Evolutionary conservation across 2,113 vertebrate species (phyloP), one percentile per base, ranked within the genome.

Genomic region (Notarius lentiginosus): DNA sequence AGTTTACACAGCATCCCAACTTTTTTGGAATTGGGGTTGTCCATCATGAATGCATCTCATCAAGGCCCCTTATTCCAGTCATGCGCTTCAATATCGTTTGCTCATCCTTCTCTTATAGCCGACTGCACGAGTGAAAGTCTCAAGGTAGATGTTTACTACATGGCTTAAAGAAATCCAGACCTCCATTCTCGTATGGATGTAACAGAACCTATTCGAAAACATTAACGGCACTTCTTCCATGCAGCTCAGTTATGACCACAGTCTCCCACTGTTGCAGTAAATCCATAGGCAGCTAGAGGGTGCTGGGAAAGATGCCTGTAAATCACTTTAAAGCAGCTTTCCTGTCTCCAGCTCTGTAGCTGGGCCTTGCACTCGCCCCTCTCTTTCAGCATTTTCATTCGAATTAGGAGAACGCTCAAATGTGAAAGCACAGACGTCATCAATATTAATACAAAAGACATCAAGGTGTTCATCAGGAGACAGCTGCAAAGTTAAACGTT

Each of bases 271-370:
- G 77, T 87, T 55, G 66, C 87, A 87, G 61, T 90, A 90, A 90
- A 90, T 88, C 89, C 87, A 68, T 83, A 79, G 51, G 27, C 49
- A 85, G 79, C 70, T n/a, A 5, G 72, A 56, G 66, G 61, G 79
- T 66, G 72, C 72, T 41, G 61, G 81, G 86, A 87, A 75, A 79
- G 73, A 66, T 34, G 81, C 47, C 86, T 70, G 58, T 83, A 87
- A 87, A 87, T 87, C 81, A 87, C 81, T 61, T 80, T 84, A 82
- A 86, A 84, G 85, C 84, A 88, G 89, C 87, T 88, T 87, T 84
- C 53, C 89, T 83, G 55, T 79, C 86, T 68, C 56, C 24, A 61
- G 76, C 58, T 27, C 56, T 55, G 30, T 56, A 24, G 56, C 77
- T 73, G 55, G 20, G 41, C 49, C 80, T 30, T 17, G 17, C 81